These are phyloP conservation scores for Agrochola macilenta DNA, from an alignment of 2,888 invertebrate species.

Conservation along the genomic window DNA sequence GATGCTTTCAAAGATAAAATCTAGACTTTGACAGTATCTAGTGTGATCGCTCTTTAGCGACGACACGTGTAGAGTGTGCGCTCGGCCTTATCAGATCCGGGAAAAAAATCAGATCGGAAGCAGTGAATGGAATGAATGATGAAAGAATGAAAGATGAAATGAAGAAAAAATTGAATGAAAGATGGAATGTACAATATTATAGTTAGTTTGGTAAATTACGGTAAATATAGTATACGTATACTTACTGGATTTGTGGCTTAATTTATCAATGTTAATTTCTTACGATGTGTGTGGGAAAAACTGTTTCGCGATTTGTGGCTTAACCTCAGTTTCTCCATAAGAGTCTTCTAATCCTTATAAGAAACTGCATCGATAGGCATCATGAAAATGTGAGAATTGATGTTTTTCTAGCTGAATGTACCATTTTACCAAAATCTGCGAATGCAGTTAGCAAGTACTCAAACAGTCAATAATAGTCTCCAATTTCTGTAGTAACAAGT, in stretches of 20 bases:
- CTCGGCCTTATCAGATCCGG: conserved; percentile 19
- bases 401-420: too few species aligned
- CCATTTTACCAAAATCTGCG: background rate
- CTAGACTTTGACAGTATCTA: conserved; percentile 30
- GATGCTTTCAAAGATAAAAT: conserved; percentile 12
- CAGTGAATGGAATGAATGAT: too few species aligned
- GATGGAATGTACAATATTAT: background rate
- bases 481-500: background rate
- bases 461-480: background rate
- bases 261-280: background rate
- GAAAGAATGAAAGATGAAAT: too few species aligned
- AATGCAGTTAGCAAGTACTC: background rate
- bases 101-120: background rate
- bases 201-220: background rate
- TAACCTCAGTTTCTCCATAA: background rate
- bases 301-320: background rate
- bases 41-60: conserved; percentile 26
- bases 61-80: conserved; percentile 18
- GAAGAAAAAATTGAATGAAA: too few species aligned
- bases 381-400: background rate
- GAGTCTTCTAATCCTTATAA: background rate
- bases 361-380: background rate
- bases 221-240: background rate
- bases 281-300: background rate
- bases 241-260: background rate